These are phyloP conservation scores for Charaxes varanes DNA, from an alignment of 1,140 invertebrate species.

Conservation along the genomic window DNA sequence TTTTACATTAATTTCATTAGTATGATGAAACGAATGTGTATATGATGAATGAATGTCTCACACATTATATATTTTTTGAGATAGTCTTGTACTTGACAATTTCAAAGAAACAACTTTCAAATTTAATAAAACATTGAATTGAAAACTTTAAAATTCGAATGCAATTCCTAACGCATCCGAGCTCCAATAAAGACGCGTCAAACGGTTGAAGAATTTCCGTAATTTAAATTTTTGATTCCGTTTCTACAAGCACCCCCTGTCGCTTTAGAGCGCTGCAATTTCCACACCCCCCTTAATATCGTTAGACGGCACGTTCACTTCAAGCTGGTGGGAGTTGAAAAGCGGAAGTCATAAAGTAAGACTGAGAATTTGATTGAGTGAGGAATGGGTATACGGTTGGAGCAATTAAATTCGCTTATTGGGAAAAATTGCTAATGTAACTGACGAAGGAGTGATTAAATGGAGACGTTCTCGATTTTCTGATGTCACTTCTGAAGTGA, in stretches of 20 bases:
- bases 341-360: conserved; percentile 38
- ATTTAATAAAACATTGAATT: conserved; percentile 9
- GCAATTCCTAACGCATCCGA: conserved; percentile 37
- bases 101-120: too few relatives aligned
- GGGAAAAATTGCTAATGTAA: conserved; percentile 59
- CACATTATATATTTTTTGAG: too few relatives aligned
- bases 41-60: too few relatives aligned
- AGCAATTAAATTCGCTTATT: conserved; percentile 49
- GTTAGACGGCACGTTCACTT: conserved; percentile 45
- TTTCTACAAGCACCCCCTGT: conserved; percentile 31
- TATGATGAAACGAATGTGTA: too few relatives aligned
- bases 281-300: conserved; percentile 43
- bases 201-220: conserved; percentile 52
- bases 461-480: conserved; percentile 20
- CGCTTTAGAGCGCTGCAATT: conserved; percentile 46
- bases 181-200: conserved; percentile 45
- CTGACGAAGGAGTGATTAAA: conserved; percentile 26
- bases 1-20: too few relatives aligned
- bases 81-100: too few relatives aligned
- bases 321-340: conserved; percentile 29
- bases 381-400: conserved; percentile 42
- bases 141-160: conserved; percentile 24
- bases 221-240: conserved; percentile 67
- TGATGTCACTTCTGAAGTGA: conserved; percentile 23
- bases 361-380: conserved; percentile 45